Percentiles rank a stretch among this genome's conserved stretches.
Evolutionary conservation across 2,888 invertebrate species (phyloP).

Genomic region (Odontomyia ornata): DNA sequence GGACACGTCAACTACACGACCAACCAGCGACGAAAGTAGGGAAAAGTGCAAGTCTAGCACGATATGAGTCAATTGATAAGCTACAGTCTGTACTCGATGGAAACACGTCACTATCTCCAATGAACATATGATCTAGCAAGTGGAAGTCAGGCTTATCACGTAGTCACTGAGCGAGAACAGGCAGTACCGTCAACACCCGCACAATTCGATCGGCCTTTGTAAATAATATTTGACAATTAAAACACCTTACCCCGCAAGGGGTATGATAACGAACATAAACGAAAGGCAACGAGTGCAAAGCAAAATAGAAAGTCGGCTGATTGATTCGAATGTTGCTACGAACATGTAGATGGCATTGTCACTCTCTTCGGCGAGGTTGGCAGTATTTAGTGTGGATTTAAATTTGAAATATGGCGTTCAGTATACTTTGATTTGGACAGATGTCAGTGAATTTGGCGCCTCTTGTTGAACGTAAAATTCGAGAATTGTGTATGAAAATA

Average conservation of each 20-base stretch:
- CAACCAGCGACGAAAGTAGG: background rate
- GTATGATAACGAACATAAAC: background rate
- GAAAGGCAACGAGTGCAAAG: too few species aligned
- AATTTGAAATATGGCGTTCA: slow-evolving; percentile 26
- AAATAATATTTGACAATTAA: slow-evolving; percentile 21
- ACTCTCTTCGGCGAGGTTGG: background rate
- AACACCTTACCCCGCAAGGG: background rate
- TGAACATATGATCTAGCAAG: slow-evolving; percentile 11
- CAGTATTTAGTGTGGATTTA: background rate
- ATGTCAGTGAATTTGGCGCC: slow-evolving; percentile 33
- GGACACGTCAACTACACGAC: slow-evolving; percentile 35
- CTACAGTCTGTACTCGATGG: background rate
- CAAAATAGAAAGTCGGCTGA: background rate
- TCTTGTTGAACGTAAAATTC: background rate
- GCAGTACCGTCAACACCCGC: slow-evolving; percentile 1
- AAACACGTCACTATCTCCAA: slow-evolving; percentile 32
- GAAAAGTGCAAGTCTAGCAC: slow-evolving; percentile 1
- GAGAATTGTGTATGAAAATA: background rate
- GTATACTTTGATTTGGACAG: slow-evolving; percentile 23
- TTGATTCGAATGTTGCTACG: background rate
- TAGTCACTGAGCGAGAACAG: background rate
- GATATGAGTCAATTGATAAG: slow-evolving; percentile 26
- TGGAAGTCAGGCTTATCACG: slow-evolving; percentile 12
- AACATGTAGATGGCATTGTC: background rate
- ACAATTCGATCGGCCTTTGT: slow-evolving; percentile 11